A percentile compares a stretch with the other conserved stretches of the same genome.
Evolutionary conservation across 1,140 invertebrate genomes (phyloP).

Genomic region (Mercenaria mercenaria): DNA sequence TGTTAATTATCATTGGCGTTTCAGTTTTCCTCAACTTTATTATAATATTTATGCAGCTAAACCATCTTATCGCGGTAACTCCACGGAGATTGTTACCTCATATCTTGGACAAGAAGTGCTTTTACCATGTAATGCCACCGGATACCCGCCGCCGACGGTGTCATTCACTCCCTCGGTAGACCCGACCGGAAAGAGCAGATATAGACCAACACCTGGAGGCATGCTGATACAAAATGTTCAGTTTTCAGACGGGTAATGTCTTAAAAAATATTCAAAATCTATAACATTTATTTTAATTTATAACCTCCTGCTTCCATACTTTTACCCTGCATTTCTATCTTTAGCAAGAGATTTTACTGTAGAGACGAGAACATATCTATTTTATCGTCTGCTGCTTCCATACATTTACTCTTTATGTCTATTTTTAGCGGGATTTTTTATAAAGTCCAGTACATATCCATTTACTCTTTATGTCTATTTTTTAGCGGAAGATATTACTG

Average conservation of each 20-base stretch:
- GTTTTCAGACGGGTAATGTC: conserved; percentile 8
- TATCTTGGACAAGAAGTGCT: conserved; percentile 46
- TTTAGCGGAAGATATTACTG: conserved; percentile 38
- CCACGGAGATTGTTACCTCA: background rate
- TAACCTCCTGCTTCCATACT: too few species aligned
- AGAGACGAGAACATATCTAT: too few species aligned
- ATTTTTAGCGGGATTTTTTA: too few species aligned
- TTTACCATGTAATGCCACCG: conserved; percentile 21
- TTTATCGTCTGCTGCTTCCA: too few species aligned
- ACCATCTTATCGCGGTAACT: background rate
- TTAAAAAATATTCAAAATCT: background rate
- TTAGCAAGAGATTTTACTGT: too few species aligned
- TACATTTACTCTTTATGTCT: too few species aligned
- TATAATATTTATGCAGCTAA: conserved; percentile 10
- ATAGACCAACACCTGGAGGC: background rate
- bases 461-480: background rate
- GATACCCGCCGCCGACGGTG: conserved; percentile 46
- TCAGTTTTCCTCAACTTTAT: too few species aligned
- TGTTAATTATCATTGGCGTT: too few species aligned
- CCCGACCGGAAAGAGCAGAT: conserved; percentile 15
- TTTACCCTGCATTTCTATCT: too few species aligned
- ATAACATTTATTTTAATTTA: too few species aligned
- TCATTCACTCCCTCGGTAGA: background rate
- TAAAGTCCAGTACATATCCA: too few species aligned
- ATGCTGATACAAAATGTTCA: conserved; percentile 11